Percentiles rank a stretch among this genome's conserved stretches.
These are phyloP conservation scores for Oenanthe melanoleuca DNA, from an alignment of 2,113 vertebrate genomes.

Conservation along the genomic window DNA sequence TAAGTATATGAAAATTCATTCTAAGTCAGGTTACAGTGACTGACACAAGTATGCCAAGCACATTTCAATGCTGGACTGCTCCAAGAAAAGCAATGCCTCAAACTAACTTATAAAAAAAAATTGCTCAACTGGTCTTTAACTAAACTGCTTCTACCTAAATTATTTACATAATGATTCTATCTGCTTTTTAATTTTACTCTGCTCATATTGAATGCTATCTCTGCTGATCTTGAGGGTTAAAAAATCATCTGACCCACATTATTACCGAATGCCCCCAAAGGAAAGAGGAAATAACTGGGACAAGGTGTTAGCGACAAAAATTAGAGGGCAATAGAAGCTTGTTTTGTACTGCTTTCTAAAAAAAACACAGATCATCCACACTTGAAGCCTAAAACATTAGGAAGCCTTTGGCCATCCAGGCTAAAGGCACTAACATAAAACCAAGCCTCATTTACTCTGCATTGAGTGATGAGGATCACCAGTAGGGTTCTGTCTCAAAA, in stretches of 20 bases:
- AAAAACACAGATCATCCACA: neutral
- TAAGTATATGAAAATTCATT: neutral
- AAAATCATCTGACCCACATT: neutral
- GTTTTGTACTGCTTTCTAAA: neutral
- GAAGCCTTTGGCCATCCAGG: neutral
- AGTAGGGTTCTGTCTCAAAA: neutral
- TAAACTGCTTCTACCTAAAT: neutral
- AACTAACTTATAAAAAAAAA: neutral
- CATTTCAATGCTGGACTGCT: neutral
- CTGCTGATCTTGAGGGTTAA: neutral
- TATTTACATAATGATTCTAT: neutral
- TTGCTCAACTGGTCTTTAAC: neutral
- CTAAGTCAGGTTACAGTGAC: neutral
- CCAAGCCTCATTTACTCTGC: neutral
- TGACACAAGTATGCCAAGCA: neutral
- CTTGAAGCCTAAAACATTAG: neutral
- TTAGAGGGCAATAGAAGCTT: neutral
- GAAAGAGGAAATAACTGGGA: neutral
- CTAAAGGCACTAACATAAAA: neutral
- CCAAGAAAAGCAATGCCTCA: neutral
- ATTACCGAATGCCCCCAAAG: accelerated
- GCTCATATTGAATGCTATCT: neutral
- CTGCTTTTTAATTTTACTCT: neutral
- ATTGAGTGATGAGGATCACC: neutral
- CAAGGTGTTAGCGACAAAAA: neutral